Conservation (phyloP, 2,797 vertebrate species). For the Hirundo rustica region DNA sequence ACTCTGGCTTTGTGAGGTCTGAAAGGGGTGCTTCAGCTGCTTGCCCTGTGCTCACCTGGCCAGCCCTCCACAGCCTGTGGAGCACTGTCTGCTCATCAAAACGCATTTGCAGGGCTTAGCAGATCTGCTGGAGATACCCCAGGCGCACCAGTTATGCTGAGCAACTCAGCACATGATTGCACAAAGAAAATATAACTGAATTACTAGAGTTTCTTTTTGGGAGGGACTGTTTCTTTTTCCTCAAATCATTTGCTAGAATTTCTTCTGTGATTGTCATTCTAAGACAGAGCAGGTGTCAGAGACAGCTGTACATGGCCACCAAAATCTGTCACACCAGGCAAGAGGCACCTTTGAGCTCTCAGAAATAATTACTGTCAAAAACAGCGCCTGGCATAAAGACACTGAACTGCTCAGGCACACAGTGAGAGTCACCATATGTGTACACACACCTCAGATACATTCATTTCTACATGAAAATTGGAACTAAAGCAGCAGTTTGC, state of each 20-base stretch:
- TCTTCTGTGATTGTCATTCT: neutral
- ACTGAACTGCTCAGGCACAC: accelerated
- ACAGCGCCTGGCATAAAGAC: neutral
- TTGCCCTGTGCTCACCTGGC: neutral
- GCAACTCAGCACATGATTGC: neutral
- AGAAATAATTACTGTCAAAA: constrained; percentile 22
- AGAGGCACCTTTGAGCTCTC: constrained; percentile 7
- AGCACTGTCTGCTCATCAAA: neutral
- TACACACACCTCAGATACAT: neutral
- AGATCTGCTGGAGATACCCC: neutral
- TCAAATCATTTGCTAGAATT: neutral
- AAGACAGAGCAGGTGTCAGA: neutral
- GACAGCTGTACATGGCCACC: neutral
- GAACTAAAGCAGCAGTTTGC: neutral
- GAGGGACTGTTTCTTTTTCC: neutral
- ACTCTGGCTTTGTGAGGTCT: neutral
- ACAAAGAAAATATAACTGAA: neutral
- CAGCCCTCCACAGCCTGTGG: neutral
- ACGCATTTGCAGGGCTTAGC: neutral
- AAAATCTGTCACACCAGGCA: neutral
- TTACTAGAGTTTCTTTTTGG: neutral
- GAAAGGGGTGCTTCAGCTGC: neutral
- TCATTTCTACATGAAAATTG: neutral
- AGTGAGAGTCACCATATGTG: neutral
- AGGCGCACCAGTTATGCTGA: neutral